Percentiles rank a stretch among this genome's conserved stretches.
Evolutionary conservation across 2,113 vertebrate species (phyloP).

Genomic region (Amazona guildingii): DNA sequence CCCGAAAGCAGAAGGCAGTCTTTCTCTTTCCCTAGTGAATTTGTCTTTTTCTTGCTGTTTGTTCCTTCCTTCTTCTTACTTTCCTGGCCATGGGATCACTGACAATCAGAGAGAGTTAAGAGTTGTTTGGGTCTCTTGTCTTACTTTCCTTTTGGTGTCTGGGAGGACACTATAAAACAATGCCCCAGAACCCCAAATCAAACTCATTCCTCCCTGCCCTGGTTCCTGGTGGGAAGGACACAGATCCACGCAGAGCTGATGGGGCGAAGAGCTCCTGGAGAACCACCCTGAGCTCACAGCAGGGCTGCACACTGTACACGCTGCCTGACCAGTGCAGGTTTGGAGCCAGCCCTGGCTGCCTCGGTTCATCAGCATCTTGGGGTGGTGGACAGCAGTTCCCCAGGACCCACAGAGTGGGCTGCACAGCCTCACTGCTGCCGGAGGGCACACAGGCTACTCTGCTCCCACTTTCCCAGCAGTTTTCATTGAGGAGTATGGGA

Average conservation of each 20-base stretch:
- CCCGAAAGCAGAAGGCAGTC: background rate
- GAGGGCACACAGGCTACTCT: rapidly evolving
- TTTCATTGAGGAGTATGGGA: rapidly evolving
- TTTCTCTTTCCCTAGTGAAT: background rate
- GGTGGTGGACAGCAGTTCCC: background rate
- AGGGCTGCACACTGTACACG: rapidly evolving
- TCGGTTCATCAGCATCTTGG: rapidly evolving
- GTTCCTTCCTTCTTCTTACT: background rate
- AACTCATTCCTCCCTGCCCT: background rate
- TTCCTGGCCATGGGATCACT: background rate
- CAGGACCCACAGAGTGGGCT: background rate
- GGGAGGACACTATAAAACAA: background rate
- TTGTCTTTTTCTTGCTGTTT: background rate
- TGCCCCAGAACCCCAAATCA: rapidly evolving
- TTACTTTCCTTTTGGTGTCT: background rate
- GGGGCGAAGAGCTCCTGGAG: rapidly evolving
- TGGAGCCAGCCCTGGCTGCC: background rate
- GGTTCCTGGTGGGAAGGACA: background rate
- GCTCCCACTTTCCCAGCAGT: background rate
- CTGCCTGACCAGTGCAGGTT: background rate
- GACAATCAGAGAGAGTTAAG: background rate
- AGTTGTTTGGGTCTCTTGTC: rapidly evolving
- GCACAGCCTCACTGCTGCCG: background rate
- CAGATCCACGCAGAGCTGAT: rapidly evolving
- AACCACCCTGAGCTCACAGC: rapidly evolving